phyloP scores from a whole-genome alignment of 2,888 invertebrate species.

The Ennomos fuscantarius region DNA sequence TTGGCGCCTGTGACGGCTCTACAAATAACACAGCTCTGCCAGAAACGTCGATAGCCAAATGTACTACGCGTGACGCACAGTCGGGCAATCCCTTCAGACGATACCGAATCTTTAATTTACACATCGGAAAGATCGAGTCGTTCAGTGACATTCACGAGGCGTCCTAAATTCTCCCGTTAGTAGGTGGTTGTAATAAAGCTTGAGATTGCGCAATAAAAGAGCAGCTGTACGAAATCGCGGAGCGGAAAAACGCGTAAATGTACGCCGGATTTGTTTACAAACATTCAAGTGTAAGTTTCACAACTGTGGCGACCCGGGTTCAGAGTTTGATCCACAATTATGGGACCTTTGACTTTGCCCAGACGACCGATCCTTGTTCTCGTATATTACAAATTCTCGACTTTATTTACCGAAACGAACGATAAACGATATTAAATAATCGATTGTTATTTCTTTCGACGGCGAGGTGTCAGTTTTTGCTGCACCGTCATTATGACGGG shows the following conservation, averaged over 20 bases:
- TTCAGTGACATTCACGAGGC: slow-evolving; percentile 45
- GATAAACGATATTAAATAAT: slow-evolving; percentile 69
- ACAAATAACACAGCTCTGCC: slow-evolving; percentile 73
- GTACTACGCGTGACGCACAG: slow-evolving; percentile 58
- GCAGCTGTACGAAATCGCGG: slow-evolving; percentile 65
- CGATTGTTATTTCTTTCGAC: slow-evolving; percentile 62
- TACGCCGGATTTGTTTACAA: slow-evolving; percentile 69
- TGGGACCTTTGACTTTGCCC: slow-evolving; percentile 55
- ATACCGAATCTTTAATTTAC: slow-evolving; percentile 23
- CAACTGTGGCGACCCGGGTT: slow-evolving; percentile 35
- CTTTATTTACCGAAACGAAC: slow-evolving; percentile 54
- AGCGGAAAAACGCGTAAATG: slow-evolving; percentile 62
- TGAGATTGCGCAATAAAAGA: slow-evolving; percentile 67
- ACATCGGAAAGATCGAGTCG: slow-evolving; percentile 18
- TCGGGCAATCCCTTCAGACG: slow-evolving; percentile 51
- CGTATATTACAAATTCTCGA: slow-evolving; percentile 3
- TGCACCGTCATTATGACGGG: slow-evolving; percentile 73
- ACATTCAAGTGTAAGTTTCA: slow-evolving; percentile 47
- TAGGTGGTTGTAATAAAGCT: slow-evolving; percentile 64
- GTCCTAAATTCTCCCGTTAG: slow-evolving; percentile 55
- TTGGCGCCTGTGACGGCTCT: slow-evolving; percentile 68
- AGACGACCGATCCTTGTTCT: slow-evolving; percentile 8
- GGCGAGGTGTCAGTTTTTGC: slow-evolving; percentile 73
- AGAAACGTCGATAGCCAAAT: slow-evolving; percentile 74
- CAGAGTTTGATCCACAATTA: slow-evolving; percentile 48